Percentiles rank a stretch among this genome's conserved stretches.
phyloP scores from a whole-genome alignment of 2,888 invertebrate species.

The Drosophila pseudotalamancana region DNA sequence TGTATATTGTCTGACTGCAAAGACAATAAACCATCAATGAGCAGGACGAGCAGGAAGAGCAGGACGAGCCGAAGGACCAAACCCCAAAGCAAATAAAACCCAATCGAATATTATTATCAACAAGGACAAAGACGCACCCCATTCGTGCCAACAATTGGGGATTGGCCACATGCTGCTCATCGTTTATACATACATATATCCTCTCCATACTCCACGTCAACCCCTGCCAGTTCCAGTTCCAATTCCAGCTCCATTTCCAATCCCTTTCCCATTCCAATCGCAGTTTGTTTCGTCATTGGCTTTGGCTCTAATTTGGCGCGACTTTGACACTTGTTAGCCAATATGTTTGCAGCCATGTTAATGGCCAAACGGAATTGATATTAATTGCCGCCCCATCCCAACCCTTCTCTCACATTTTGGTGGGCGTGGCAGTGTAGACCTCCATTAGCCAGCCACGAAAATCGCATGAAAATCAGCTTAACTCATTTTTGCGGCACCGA shows the following conservation, averaged over 20 bases:
- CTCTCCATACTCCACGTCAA: no score
- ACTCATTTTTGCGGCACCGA: constrained; percentile 55
- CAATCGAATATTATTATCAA: constrained; percentile 80
- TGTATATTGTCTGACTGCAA: constrained; percentile 59
- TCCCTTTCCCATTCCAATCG: background rate
- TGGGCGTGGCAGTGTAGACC: constrained; percentile 53
- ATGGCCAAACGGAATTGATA: constrained; percentile 76
- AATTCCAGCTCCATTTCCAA: no score
- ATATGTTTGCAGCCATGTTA: constrained; percentile 76
- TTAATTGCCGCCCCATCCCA: constrained; percentile 68
- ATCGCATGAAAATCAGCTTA: constrained; percentile 68
- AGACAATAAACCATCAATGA: constrained; percentile 77
- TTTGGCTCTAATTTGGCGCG: constrained; percentile 77
- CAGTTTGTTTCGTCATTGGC: constrained; percentile 45
- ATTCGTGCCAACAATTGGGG: constrained; percentile 55
- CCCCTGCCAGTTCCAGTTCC: no score
- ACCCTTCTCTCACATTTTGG: constrained; percentile 18
- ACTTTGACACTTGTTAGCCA: constrained; percentile 80
- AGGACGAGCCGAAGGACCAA: constrained; percentile 47
- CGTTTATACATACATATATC: constrained; percentile 56
- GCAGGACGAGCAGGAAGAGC: constrained; percentile 36
- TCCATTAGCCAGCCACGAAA: constrained; percentile 52
- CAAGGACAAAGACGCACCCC: constrained; percentile 62
- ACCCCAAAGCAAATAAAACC: constrained; percentile 76
- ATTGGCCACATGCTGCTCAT: constrained; percentile 74